Conservation (phyloP, 2,113 vertebrate species). For the Litocranius walleri region DNA sequence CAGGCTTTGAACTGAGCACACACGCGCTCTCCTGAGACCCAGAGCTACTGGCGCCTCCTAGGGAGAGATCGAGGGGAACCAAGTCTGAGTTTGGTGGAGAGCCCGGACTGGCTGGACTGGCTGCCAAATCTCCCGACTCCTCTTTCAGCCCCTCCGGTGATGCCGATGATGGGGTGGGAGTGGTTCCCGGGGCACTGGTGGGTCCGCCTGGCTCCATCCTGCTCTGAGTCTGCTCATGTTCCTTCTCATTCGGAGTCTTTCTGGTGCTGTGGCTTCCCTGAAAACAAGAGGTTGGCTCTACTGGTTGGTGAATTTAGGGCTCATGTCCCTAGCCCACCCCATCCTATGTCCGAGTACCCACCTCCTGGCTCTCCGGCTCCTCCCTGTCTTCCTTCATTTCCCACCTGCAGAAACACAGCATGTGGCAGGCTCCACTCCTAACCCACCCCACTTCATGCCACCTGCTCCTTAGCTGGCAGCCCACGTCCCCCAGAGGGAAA, state of each 20-base stretch:
- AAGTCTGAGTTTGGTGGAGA: conserved; percentile 34
- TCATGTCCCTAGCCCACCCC: not conserved
- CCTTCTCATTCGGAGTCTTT: not conserved
- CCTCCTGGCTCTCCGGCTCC: conserved; percentile 74
- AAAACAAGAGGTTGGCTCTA: not conserved
- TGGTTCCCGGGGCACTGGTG: not conserved
- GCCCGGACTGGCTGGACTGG: not conserved
- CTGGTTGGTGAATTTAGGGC: not conserved
- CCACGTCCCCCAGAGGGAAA: not conserved
- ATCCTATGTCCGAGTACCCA: conserved; percentile 50
- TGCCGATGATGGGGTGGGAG: not conserved
- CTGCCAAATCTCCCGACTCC: not conserved
- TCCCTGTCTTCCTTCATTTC: conserved; percentile 79
- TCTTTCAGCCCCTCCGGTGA: not conserved
- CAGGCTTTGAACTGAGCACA: not conserved
- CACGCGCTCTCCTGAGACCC: not conserved
- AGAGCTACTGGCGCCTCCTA: conserved; percentile 17
- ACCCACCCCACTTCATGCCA: not conserved
- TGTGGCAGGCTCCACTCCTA: not conserved
- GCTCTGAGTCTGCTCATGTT: not conserved
- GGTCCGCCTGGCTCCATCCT: not conserved
- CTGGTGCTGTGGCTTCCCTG: conserved; percentile 45
- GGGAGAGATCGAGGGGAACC: conserved; percentile 67
- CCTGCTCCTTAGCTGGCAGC: fast-evolving
- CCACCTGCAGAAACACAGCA: conserved; percentile 75